Evolutionary conservation across 2,888 invertebrate species (phyloP).

Genomic region (Cremastinae sp.): DNA sequence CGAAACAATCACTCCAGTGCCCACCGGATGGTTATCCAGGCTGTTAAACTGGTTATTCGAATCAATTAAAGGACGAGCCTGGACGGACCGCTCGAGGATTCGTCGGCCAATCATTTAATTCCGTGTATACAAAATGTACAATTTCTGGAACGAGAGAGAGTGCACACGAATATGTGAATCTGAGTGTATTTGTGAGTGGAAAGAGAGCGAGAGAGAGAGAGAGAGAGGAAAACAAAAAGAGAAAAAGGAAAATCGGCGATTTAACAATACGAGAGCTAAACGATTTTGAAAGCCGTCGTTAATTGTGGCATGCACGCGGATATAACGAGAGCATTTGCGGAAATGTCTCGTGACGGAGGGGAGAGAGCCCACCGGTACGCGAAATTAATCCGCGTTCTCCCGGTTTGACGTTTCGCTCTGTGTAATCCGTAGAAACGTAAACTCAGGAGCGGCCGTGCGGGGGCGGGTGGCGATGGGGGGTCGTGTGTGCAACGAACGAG

Average conservation of each 20-base stretch:
- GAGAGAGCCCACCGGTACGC: conserved; percentile 40
- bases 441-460: too few relatives aligned
- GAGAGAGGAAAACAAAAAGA: conserved; percentile 14
- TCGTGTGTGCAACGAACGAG: too few relatives aligned
- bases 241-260: conserved; percentile 30
- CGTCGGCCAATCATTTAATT: conserved; percentile 28
- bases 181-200: conserved; percentile 4
- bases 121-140: conserved; percentile 21
- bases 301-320: conserved; percentile 47
- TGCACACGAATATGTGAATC: not conserved
- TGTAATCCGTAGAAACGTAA: not conserved
- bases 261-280: conserved; percentile 38
- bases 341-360: conserved; percentile 37
- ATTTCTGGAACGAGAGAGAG: conserved; percentile 14
- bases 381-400: conserved; percentile 54
- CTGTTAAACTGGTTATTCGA: conserved; percentile 4
- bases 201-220: conserved; percentile 2
- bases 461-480: too few relatives aligned
- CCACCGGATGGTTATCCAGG: conserved; percentile 1
- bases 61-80: conserved; percentile 9
- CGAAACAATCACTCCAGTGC: conserved; percentile 6
- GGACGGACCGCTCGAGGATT: not conserved
- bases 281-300: conserved; percentile 46
- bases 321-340: conserved; percentile 49
- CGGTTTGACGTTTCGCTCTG: not conserved